Percentiles rank a stretch among this genome's conserved stretches.
phyloP scores from a whole-genome alignment of 2,797 vertebrate species.

The Pseudochromis fuscus region DNA sequence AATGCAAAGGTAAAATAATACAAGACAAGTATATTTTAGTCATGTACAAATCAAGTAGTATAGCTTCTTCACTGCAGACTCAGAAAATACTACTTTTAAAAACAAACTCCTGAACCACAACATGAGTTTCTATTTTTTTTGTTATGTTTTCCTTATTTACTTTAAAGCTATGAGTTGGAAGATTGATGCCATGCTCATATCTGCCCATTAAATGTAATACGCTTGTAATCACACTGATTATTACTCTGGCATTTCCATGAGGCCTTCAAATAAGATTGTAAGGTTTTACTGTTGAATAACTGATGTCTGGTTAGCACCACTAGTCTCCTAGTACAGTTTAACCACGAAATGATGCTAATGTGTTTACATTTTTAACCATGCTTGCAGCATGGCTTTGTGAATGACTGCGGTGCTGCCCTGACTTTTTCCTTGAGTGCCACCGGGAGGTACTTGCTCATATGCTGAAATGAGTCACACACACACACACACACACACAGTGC shows the following conservation, averaged over 20 bases:
- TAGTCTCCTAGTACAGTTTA: conserved; percentile 1
- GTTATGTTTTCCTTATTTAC: not conserved
- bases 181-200: not conserved
- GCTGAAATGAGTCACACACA: not conserved
- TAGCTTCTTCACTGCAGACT: not conserved
- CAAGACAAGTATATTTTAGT: too few species aligned
- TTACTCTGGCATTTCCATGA: not conserved
- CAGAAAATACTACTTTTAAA: not conserved
- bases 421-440: conserved; percentile 4
- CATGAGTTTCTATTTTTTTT: not conserved
- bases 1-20: too few species aligned
- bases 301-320: conserved; percentile 1
- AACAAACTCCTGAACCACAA: not conserved
- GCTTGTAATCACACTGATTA: not conserved
- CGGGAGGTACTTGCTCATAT: not conserved
- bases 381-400: conserved; percentile 4
- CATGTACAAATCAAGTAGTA: too few species aligned
- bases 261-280: conserved; percentile 3
- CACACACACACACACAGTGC: not conserved
- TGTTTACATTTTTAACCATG: conserved; percentile 4
- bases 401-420: conserved; percentile 8
- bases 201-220: not conserved
- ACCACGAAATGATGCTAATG: conserved; percentile 5
- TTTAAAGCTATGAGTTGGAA: not conserved
- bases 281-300: conserved; percentile 8